Percentiles rank a stretch among this genome's conserved stretches.
phyloP scores from a whole-genome alignment of 2,797 vertebrate genomes.

The Avahi laniger region DNA sequence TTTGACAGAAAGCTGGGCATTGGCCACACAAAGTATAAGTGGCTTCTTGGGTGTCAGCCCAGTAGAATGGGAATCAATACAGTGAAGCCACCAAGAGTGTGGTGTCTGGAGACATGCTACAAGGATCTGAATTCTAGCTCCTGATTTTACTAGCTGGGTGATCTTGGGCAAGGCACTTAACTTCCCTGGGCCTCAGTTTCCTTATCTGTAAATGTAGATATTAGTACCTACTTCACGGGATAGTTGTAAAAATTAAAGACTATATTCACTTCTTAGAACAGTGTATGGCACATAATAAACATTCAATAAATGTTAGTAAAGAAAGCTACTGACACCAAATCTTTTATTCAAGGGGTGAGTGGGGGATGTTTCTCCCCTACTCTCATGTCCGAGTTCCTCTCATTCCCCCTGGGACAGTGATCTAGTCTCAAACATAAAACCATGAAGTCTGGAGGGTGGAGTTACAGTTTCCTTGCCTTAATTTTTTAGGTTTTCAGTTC shows the following conservation, averaged over 20 bases:
- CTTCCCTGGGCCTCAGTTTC: not conserved
- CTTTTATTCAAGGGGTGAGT: not conserved
- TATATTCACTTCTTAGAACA: not conserved
- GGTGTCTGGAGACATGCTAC: not conserved
- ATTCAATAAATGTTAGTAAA: not conserved
- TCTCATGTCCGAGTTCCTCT: not conserved
- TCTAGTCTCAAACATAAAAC: not conserved
- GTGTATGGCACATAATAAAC: not conserved
- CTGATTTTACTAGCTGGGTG: not conserved
- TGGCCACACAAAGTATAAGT: not conserved
- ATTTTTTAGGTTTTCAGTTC: not conserved
- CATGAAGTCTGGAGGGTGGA: not conserved
- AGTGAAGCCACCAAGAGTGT: not conserved
- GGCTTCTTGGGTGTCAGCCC: not conserved
- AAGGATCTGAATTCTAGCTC: not conserved
- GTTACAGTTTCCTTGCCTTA: not conserved
- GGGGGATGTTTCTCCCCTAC: accelerated
- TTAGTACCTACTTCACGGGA: not conserved
- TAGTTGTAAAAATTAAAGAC: not conserved
- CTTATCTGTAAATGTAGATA: not conserved
- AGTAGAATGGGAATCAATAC: not conserved
- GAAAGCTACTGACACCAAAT: not conserved
- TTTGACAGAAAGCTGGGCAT: not conserved
- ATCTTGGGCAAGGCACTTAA: not conserved
- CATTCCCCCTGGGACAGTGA: not conserved